Evolutionary conservation across 92 coral and sea anemone species (phyloP), one percentile per base, ranked within the genome.

Genomic region (Montipora capitata): DNA sequence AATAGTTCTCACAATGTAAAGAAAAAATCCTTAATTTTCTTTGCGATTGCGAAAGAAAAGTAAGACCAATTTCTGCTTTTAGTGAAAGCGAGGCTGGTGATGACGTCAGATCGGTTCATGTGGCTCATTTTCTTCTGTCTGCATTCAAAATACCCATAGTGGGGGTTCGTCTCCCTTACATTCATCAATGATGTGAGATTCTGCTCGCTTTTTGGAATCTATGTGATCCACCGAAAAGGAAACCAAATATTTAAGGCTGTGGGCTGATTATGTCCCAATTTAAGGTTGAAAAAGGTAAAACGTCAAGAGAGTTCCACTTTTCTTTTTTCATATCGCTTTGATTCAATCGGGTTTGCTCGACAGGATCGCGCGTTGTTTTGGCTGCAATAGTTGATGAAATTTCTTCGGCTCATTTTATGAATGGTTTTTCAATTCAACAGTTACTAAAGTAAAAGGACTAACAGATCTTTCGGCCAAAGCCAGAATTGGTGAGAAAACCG

Each of bases 241-340:
- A 2, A 20, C 77, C 83, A 45, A 69, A 41, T 59, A 15, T 79
- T 88, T 66, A 59, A 27, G 75, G 77, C 52, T 74, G 64, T 72
- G 58, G 79, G 70, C 80, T 17, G 87, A 91, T 80, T 40, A 94
- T 94, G 99, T 96, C 98, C 89, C 96, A 93, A 86, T 97, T 97
- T 66, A 91, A 91, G 85, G 98, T 97, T 13, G 96, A 97, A 87
- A 95, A 94, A 93, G 99, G 99, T 97, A 49, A n/a, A 96, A 78
- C 74, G 27, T 15, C 8, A 0, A 15, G 43, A 45, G 62, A 59
- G n/a, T 5, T 16, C 18, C 69, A 56, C 72, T 41, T 40, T 15
- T 18, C 17, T 83, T 64, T 72, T 58, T 72, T 72, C 71, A 57
- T 76, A 40, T 58, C 45, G 66, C 5, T 7, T 41, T 72, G 58